These are phyloP conservation scores for Sturnira hondurensis DNA, from an alignment of 2,113 vertebrate genomes.

Conservation along the genomic window DNA sequence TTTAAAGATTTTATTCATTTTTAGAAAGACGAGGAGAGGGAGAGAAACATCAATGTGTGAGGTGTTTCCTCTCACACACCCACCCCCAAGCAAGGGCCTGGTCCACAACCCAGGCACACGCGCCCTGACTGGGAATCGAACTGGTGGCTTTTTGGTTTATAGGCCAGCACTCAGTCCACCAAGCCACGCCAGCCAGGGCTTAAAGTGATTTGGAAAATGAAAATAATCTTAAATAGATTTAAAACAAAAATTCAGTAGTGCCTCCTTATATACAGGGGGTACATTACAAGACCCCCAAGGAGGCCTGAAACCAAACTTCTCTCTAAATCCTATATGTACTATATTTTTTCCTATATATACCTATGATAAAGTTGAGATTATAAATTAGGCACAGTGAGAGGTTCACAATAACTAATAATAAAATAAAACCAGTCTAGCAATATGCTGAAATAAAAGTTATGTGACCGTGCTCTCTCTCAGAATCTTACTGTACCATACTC, in stretches of 20 bases:
- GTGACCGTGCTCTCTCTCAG: too few relatives aligned
- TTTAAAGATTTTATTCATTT: background rate
- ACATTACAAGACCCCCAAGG: background rate
- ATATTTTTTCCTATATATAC: background rate
- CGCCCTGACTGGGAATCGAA: too few relatives aligned
- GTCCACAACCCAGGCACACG: too few relatives aligned
- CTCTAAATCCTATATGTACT: background rate
- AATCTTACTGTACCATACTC: background rate
- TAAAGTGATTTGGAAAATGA: background rate
- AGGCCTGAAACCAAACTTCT: background rate
- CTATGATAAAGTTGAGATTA: background rate
- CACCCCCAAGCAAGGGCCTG: too few relatives aligned
- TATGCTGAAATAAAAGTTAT: background rate
- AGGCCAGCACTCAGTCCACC: too few relatives aligned
- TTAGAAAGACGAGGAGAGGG: too few relatives aligned
- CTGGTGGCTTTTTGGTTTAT: too few relatives aligned
- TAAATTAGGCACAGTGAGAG: background rate
- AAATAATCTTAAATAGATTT: background rate
- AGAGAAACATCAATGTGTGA: too few relatives aligned
- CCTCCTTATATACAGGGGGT: background rate
- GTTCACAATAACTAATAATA: background rate
- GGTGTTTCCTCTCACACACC: too few relatives aligned
- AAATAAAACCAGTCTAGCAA: background rate
- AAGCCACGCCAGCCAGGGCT: too few relatives aligned
- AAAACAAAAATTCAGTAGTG: background rate